phyloP scores from a whole-genome alignment of 2,888 invertebrate genomes.

The Phragmatobia fuliginosa region DNA sequence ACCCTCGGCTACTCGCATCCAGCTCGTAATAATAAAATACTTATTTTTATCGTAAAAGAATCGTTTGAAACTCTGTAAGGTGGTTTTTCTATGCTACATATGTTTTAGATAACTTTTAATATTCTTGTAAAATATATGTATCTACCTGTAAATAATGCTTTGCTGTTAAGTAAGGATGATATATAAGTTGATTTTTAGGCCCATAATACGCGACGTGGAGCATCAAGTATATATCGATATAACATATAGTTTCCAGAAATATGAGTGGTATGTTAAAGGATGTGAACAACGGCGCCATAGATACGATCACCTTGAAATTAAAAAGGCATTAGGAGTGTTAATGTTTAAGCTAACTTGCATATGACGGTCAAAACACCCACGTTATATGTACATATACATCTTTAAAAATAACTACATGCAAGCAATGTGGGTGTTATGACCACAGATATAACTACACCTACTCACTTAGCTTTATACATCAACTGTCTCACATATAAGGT shows the following conservation, averaged over 20 bases:
- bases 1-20: too few species aligned
- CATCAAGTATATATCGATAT: constrained; percentile 82
- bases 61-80: too few species aligned
- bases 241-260: constrained; percentile 76
- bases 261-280: constrained; percentile 67
- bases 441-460: background rate
- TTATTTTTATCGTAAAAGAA: too few species aligned
- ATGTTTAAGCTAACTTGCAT: constrained; percentile 8
- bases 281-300: constrained; percentile 73
- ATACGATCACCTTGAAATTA: constrained; percentile 68
- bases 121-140: constrained; percentile 24
- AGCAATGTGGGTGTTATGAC: too few species aligned
- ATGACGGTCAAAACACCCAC: constrained; percentile 1
- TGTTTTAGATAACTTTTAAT: background rate
- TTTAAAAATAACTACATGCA: background rate
- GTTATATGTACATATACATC: background rate
- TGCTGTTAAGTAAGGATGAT: constrained; percentile 85
- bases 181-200: constrained; percentile 79
- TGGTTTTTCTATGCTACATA: too few species aligned
- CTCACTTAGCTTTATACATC: background rate
- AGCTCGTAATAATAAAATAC: too few species aligned
- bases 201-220: constrained; percentile 84
- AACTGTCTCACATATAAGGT: background rate
- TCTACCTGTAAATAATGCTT: constrained; percentile 78
- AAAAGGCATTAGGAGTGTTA: constrained; percentile 11